Evolutionary conservation across 1,140 invertebrate species (phyloP).

Genomic region (Anastrepha ludens): DNA sequence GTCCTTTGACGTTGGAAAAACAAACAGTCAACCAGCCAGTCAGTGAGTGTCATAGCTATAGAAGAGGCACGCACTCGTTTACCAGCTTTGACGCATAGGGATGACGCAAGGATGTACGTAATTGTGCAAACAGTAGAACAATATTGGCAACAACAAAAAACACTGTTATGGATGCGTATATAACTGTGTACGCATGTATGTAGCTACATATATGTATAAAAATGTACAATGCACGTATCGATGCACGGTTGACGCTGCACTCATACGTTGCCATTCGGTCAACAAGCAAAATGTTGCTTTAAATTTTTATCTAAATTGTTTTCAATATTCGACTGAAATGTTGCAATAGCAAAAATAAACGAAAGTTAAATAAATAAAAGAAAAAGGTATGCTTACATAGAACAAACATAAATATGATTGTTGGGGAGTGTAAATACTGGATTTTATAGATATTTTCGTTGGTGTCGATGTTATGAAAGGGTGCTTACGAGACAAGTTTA

Average conservation of each 20-base stretch:
- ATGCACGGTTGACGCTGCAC: too few relatives aligned
- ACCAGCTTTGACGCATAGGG: not conserved
- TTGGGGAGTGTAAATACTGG: too few relatives aligned
- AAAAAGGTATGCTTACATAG: too few relatives aligned
- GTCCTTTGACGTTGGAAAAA: conserved; percentile 18
- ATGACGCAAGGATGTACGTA: not conserved
- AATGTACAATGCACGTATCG: not conserved
- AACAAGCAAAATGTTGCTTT: too few relatives aligned
- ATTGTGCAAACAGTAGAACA: conserved; percentile 10
- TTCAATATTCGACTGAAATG: too few relatives aligned
- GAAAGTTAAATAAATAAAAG: too few relatives aligned
- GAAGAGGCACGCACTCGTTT: not conserved
- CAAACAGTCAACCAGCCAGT: conserved; percentile 15
- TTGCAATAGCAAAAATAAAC: too few relatives aligned
- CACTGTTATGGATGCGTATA: not conserved
- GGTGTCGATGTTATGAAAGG: too few relatives aligned
- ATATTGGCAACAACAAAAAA: not conserved
- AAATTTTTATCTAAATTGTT: too few relatives aligned
- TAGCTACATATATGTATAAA: not conserved
- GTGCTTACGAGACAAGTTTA: not conserved
- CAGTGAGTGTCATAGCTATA: conserved; percentile 12
- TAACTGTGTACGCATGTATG: not conserved
- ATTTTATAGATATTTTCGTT: too few relatives aligned
- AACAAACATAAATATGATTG: too few relatives aligned
- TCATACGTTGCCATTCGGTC: too few relatives aligned